These are phyloP conservation scores for Ophion costatus DNA, from an alignment of 2,888 invertebrate genomes.

Conservation along the genomic window DNA sequence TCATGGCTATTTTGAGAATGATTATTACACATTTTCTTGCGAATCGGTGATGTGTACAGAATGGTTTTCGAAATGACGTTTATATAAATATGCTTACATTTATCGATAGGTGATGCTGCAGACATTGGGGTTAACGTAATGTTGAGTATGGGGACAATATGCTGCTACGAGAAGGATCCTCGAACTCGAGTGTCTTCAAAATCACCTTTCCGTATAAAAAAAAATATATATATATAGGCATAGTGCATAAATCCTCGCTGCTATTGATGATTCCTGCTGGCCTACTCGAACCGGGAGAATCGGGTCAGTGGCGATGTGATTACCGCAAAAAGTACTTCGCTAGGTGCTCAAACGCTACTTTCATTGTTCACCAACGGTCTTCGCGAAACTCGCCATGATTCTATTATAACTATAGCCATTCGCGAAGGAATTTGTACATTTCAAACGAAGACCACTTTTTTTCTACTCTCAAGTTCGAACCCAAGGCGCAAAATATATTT, in stretches of 20 bases:
- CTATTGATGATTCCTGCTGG: slow-evolving; percentile 70
- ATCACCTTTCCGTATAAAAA: neutral
- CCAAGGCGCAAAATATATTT: neutral
- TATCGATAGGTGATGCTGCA: too few species aligned
- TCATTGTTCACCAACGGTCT: slow-evolving; percentile 77
- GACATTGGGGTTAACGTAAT: neutral
- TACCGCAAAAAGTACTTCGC: slow-evolving; percentile 78
- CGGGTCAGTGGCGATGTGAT: slow-evolving; percentile 78
- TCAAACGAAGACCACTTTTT: slow-evolving; percentile 7
- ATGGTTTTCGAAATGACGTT: neutral
- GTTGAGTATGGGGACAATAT: neutral
- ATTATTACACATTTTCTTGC: neutral
- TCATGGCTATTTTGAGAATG: neutral
- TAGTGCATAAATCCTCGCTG: slow-evolving; percentile 57
- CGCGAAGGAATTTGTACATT: slow-evolving; percentile 17
- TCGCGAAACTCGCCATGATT: slow-evolving; percentile 40
- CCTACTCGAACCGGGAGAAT: slow-evolving; percentile 80
- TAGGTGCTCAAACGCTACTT: slow-evolving; percentile 78
- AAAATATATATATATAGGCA: neutral
- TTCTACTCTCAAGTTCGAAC: neutral
- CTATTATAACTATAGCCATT: neutral
- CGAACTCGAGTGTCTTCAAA: neutral
- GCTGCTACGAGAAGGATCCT: neutral
- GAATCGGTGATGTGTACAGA: neutral
- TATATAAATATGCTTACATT: neutral